Conservation (phyloP, 2,888 invertebrate species). For the Drosophila meridiana region DNA sequence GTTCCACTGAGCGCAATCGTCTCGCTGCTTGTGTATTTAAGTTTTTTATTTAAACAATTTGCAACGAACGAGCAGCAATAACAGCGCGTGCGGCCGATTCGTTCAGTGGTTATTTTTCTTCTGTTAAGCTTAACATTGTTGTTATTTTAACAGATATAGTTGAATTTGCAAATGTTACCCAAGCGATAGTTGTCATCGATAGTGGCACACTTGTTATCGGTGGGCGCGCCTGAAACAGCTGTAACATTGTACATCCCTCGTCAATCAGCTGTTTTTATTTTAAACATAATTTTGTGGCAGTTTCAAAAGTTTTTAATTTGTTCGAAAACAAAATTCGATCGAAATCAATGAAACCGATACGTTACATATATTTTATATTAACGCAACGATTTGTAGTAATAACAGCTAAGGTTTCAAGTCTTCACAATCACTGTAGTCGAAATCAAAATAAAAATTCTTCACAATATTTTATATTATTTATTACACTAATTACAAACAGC, state of each 20-base stretch:
- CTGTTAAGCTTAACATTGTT: conserved; percentile 56
- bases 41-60: conserved; percentile 58
- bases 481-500: conserved; percentile 58
- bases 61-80: conserved; percentile 37
- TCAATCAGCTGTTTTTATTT: conserved; percentile 15
- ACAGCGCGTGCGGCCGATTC: conserved; percentile 34
- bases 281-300: neutral
- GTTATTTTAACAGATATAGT: conserved; percentile 36
- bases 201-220: conserved; percentile 2
- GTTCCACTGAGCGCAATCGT: conserved; percentile 56
- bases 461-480: conserved; percentile 32
- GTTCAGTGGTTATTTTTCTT: conserved; percentile 41
- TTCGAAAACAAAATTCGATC: neutral
- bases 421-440: neutral
- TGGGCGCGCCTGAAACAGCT: conserved; percentile 3
- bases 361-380: too few species aligned
- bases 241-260: conserved; percentile 21
- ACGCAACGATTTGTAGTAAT: too few species aligned
- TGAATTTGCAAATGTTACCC: conserved; percentile 27
- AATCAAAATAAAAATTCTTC: conserved; percentile 1
- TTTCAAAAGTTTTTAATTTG: neutral
- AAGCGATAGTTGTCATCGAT: conserved; percentile 31
- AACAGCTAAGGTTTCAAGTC: neutral
- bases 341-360: too few species aligned
- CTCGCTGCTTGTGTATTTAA: conserved; percentile 53